Conservation (phyloP, 37 sponge, comb jelly and placozoan species). For the Ephydatia muelleri region DNA sequence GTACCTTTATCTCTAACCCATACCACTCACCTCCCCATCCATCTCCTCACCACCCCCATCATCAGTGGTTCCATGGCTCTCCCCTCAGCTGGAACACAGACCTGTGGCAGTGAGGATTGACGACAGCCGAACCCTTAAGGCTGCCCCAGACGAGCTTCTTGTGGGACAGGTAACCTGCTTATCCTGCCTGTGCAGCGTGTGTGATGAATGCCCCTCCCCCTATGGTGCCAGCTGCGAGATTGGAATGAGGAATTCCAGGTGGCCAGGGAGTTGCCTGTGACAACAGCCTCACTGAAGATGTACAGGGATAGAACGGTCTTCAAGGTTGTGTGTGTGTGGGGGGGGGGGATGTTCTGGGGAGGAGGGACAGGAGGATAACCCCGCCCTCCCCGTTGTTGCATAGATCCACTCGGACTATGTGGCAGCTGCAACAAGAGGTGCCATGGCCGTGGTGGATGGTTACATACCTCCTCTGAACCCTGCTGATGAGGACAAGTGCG, state of each 20-base stretch:
- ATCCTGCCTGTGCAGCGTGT: neutral
- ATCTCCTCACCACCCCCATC: neutral
- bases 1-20: neutral
- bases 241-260: constrained; percentile 93
- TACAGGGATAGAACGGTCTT: constrained; percentile 77
- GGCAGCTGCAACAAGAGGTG: constrained; percentile 78
- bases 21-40: neutral
- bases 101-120: constrained; percentile 47
- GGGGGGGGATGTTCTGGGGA: neutral
- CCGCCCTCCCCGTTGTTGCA: neutral
- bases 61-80: constrained; percentile 62
- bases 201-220: no score
- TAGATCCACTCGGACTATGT: constrained; percentile 87
- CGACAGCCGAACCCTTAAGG: constrained; percentile 41
- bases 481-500: constrained; percentile 80
- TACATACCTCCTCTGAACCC: constrained; percentile 89
- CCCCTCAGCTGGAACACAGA: constrained; percentile 55
- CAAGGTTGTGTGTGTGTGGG: constrained; percentile 56
- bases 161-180: constrained; percentile 49
- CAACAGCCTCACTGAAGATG: constrained; percentile 52
- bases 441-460: constrained; percentile 86
- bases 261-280: constrained; percentile 77
- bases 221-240: constrained; percentile 58
- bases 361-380: neutral
- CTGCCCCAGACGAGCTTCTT: constrained; percentile 50